Base-by-base conservation (phyloP, 2,113 vertebrate species). In the Periophthalmus modestus region DNA sequence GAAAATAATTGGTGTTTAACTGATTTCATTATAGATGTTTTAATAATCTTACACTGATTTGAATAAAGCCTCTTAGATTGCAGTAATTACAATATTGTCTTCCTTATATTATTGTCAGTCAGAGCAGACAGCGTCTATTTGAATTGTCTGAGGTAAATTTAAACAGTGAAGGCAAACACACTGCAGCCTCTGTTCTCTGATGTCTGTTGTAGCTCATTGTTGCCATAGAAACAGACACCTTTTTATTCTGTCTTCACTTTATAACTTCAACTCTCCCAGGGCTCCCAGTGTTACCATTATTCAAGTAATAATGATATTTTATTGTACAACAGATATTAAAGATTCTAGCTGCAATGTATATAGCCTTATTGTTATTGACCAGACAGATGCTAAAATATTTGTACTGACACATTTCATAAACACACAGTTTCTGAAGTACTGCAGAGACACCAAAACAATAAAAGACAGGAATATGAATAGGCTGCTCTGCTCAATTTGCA, bases 121-220 rank as follows among this genome's bases (percentile, higher is more conserved):
- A 50, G 48, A 50, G 48, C 48, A n/a, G 54, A 55, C 54, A 23
- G n/a, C 54, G 3, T 21, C 19, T 43, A 10, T 55, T 21, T 21
- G 9, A n/a, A 55, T 21, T 55, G 2, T 57, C 24, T 33, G 10
- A 33, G 2, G 52, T 18, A 14, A 15, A 33, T 28, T 18, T 34
- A 10, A 62, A 28, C 28, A 62, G 16, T 18, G 28, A 16, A 2
- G 2, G 15, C 59, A 34, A 19, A 62, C 28, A 62, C 28, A 34
- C 59, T 9, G 15, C 28, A 34, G 36, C 66, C 52, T 95, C 94
- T 84, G 84, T 96, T 84, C 89, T 92, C 93, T 91, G 89, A 87
- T 93, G 82, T 28, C 93, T 94, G 92, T 94, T 88, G 85, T 79
- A 80, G 88, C 89, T 93, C 91, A 88, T 46, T 77, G 75, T 86